These are phyloP conservation scores for Cranoglanis bouderius DNA, from an alignment of 2,113 vertebrate genomes.

Conservation along the genomic window DNA sequence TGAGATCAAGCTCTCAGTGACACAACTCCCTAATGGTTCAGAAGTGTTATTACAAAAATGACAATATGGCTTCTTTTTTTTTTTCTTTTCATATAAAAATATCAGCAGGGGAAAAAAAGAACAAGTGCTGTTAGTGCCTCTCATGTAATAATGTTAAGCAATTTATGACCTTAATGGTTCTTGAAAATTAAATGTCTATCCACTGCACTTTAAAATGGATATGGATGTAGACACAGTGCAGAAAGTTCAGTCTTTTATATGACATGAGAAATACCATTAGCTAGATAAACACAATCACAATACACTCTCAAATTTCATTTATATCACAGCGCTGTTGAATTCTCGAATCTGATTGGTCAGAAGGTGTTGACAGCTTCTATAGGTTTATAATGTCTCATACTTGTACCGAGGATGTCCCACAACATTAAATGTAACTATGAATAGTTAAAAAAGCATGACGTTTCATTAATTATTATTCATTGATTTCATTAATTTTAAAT, in stretches of 20 bases:
- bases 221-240: not conserved
- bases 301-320: not conserved
- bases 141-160: not conserved
- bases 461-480: too few species aligned
- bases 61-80: not conserved
- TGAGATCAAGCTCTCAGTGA: not conserved
- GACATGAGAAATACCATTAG: not conserved
- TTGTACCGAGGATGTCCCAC: not conserved
- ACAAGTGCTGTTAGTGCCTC: not conserved
- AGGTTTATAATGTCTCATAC: not conserved
- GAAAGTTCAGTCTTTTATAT: not conserved
- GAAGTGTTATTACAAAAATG: not conserved
- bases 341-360: not conserved
- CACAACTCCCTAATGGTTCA: not conserved
- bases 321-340: too few species aligned
- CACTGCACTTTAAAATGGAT: not conserved
- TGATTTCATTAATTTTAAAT: too few species aligned
- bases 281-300: not conserved
- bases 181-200: not conserved
- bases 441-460: not conserved
- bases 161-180: not conserved
- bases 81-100: not conserved
- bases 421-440: not conserved
- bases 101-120: not conserved
- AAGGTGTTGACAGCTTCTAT: not conserved